Evolutionary conservation across 1,140 invertebrate genomes (phyloP).

Genomic region (Ericerus pela): DNA sequence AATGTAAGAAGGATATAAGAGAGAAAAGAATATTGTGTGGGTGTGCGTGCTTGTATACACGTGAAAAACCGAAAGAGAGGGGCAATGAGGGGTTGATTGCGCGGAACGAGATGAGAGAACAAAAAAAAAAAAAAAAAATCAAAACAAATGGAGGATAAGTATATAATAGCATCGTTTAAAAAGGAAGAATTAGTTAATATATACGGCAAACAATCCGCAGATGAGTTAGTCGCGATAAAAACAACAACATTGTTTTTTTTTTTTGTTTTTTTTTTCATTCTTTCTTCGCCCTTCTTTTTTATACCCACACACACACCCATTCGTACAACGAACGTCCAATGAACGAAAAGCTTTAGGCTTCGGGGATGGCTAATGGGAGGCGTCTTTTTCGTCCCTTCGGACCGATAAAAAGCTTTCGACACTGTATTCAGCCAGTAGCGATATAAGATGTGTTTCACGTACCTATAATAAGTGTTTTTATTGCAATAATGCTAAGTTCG

Average conservation of each 20-base stretch:
- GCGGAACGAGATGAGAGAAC: conserved; percentile 6
- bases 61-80: too few relatives aligned
- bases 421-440: background rate
- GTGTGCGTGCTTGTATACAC: too few relatives aligned
- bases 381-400: conserved; percentile 10
- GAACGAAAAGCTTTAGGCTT: conserved; percentile 1
- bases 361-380: conserved; percentile 7
- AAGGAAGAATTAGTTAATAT: conserved; percentile 11
- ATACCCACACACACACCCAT: background rate
- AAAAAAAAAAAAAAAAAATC: too few relatives aligned
- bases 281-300: too few relatives aligned
- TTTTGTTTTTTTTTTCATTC: too few relatives aligned
- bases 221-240: conserved; percentile 8
- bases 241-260: conserved; percentile 7
- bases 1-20: too few relatives aligned
- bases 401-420: conserved; percentile 3
- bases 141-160: conserved; percentile 12
- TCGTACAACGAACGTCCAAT: conserved; percentile 3
- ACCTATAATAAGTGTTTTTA: too few relatives aligned
- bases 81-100: conserved; percentile 7
- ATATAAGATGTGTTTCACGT: too few relatives aligned
- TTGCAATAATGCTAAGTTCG: too few relatives aligned
- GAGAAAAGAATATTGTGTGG: too few relatives aligned
- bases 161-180: conserved; percentile 9
- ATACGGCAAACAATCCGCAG: conserved; percentile 11